Conservation (phyloP, 2,888 invertebrate species). For the Lepeophtheirus nordmannii region DNA sequence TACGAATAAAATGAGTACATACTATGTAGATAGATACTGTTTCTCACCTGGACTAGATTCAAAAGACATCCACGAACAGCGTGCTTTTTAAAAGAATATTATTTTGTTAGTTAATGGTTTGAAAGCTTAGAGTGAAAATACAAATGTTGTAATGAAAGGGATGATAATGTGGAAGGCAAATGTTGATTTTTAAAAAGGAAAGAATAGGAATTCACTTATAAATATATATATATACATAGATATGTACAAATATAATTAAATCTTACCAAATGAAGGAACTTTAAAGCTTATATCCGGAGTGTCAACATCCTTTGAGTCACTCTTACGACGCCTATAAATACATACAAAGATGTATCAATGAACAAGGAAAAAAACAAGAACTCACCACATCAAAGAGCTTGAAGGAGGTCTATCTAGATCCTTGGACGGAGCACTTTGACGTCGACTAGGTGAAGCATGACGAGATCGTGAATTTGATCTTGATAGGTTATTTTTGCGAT, state of each 20-base stretch:
- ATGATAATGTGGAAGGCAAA: too few relatives aligned
- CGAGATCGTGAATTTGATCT: not conserved
- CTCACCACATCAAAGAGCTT: slow-evolving; percentile 4
- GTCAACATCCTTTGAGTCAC: slow-evolving; percentile 11
- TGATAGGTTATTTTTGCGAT: not conserved
- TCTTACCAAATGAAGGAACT: slow-evolving; percentile 21
- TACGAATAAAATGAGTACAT: too few relatives aligned
- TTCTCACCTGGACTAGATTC: too few relatives aligned
- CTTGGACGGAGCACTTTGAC: not conserved
- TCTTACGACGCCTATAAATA: not conserved
- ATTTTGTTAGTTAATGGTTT: too few relatives aligned
- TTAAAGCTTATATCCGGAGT: slow-evolving; percentile 15
- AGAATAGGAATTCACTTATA: too few relatives aligned
- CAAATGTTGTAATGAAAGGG: too few relatives aligned
- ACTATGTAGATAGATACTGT: too few relatives aligned
- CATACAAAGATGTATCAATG: not conserved
- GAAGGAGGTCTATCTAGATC: not conserved
- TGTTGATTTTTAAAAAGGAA: too few relatives aligned
- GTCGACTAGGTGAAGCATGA: not conserved
- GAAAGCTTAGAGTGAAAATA: too few relatives aligned
- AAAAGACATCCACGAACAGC: too few relatives aligned
- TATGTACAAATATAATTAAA: not conserved
- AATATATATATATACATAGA: too few relatives aligned
- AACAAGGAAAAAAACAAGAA: not conserved
- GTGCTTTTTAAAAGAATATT: too few relatives aligned